Conservation (phyloP, 2,888 invertebrate genomes). For the Drosophila meridionalis region DNA sequence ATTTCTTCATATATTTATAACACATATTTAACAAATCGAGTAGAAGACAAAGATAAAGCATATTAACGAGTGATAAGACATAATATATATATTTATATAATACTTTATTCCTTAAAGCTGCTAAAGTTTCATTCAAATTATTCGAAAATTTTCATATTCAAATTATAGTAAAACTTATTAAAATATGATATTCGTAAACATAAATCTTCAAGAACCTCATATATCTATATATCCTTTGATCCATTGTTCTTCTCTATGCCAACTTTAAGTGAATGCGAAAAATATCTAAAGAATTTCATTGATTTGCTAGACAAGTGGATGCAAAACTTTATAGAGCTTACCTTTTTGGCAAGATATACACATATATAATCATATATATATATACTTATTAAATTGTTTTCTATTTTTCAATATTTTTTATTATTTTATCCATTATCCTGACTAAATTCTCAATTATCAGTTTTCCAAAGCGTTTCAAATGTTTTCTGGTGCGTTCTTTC, state of each 20-base stretch:
- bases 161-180: not conserved
- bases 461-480: not conserved
- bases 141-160: not conserved
- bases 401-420: not conserved
- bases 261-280: not conserved
- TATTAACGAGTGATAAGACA: not conserved
- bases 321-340: not conserved
- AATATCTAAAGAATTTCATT: not conserved
- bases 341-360: conserved; percentile 2
- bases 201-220: not conserved
- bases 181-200: conserved; percentile 2
- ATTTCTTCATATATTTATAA: not conserved
- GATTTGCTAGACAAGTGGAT: conserved; percentile 3
- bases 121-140: conserved; percentile 2
- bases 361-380: not conserved
- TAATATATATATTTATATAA: not conserved
- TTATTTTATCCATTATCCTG: not conserved
- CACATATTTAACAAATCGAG: conserved; percentile 7
- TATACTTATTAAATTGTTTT: not conserved
- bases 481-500: not conserved
- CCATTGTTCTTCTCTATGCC: not conserved
- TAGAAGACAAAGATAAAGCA: conserved; percentile 2
- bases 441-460: conserved; percentile 4
- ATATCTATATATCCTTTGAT: not conserved
- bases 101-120: not conserved